These are phyloP conservation scores for Bombyx mandarina DNA, from an alignment of 1,140 invertebrate genomes.

Conservation along the genomic window DNA sequence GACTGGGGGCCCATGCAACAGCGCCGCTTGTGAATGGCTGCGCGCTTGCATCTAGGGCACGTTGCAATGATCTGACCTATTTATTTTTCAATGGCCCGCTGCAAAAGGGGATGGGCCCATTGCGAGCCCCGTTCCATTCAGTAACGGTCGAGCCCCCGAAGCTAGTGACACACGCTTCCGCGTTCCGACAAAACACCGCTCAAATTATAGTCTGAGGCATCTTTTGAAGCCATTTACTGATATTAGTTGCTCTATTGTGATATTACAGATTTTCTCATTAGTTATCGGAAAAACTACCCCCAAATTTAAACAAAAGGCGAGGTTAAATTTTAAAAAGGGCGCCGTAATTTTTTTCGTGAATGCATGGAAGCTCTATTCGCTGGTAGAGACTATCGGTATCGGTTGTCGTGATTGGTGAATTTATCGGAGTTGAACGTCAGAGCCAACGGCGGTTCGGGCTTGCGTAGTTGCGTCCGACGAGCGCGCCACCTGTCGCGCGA, in stretches of 20 bases:
- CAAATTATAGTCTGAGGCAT: too few relatives aligned
- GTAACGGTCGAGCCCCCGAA: conserved; percentile 53
- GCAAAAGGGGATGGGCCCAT: conserved; percentile 56
- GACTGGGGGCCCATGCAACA: conserved; percentile 35
- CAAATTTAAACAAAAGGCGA: too few relatives aligned
- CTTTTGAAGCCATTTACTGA: too few relatives aligned
- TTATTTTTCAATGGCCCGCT: conserved; percentile 65
- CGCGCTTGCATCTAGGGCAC: conserved; percentile 49
- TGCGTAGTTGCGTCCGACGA: conserved; percentile 35
- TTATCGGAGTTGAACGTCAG: conserved; percentile 11
- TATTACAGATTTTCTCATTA: too few relatives aligned
- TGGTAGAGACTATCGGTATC: conserved; percentile 12
- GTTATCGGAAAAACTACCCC: too few relatives aligned
- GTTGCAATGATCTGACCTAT: conserved; percentile 68
- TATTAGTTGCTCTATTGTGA: too few relatives aligned
- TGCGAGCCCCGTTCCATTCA: conserved; percentile 56
- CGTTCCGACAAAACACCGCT: background rate
- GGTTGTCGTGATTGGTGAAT: conserved; percentile 38
- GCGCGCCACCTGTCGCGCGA: conserved; percentile 57
- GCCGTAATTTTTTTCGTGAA: conserved; percentile 11
- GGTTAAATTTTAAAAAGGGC: conserved; percentile 17
- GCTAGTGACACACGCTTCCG: conserved; percentile 49
- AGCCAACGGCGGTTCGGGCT: conserved; percentile 32
- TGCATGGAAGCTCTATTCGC: conserved; percentile 29
- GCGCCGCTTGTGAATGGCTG: conserved; percentile 48